These are phyloP conservation scores for Poeciliopsis presidionis DNA, from an alignment of 2,797 vertebrate genomes.

Conservation along the genomic window DNA sequence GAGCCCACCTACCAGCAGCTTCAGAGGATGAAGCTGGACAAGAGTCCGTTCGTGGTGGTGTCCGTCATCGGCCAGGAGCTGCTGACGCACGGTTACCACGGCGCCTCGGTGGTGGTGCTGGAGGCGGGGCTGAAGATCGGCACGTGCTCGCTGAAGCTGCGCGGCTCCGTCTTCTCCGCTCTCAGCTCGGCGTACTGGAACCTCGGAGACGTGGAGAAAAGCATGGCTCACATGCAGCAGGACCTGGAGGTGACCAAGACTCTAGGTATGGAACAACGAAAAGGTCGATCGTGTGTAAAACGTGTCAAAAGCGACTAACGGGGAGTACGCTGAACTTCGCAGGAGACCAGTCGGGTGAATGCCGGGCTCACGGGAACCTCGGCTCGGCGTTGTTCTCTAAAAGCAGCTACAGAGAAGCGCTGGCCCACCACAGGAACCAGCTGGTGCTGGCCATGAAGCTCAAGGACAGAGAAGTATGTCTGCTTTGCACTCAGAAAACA, in stretches of 20 bases:
- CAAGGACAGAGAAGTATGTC: constrained; percentile 90
- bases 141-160: constrained; percentile 95
- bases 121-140: constrained; percentile 97
- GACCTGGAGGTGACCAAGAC: constrained; percentile 97
- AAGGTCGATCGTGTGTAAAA: accelerated
- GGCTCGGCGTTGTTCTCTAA: constrained; percentile 98
- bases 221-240: constrained; percentile 95
- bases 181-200: constrained; percentile 97
- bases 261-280: constrained; percentile 42
- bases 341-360: constrained; percentile 97
- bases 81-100: constrained; percentile 90
- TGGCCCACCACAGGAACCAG: constrained; percentile 96
- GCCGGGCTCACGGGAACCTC: constrained; percentile 94
- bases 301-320: not conserved
- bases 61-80: constrained; percentile 97
- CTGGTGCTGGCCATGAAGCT: constrained; percentile 98
- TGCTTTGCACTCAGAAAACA: not conserved
- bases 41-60: constrained; percentile 97
- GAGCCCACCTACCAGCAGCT: constrained; percentile 96
- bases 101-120: constrained; percentile 89
- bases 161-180: constrained; percentile 94
- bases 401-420: constrained; percentile 93
- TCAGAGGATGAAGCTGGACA: constrained; percentile 99
- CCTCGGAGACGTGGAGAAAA: constrained; percentile 91
- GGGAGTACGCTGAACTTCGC: constrained; percentile 26